Percentiles rank a stretch among this genome's conserved stretches.
Evolutionary conservation across 2,888 invertebrate genomes (phyloP).

Genomic region (Eurytoma adleriae): DNA sequence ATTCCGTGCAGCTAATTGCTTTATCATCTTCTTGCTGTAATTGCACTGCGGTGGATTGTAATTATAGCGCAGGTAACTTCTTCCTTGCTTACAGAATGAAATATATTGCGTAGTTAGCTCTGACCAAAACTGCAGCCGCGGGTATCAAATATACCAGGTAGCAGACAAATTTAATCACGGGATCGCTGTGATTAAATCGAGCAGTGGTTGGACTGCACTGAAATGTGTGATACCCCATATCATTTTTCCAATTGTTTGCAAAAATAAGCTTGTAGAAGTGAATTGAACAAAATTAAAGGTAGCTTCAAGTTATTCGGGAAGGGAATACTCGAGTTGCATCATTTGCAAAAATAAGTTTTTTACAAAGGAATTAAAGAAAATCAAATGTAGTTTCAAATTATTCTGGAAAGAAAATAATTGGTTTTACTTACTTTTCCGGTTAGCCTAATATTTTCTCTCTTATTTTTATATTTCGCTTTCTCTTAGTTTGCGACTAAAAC

Average conservation of each 20-base stretch:
- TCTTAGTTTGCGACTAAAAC: too few relatives aligned
- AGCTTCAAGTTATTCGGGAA: too few relatives aligned
- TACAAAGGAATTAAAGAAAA: too few relatives aligned
- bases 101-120: constrained; percentile 50
- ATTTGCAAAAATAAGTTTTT: too few relatives aligned
- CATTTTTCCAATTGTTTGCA: background rate
- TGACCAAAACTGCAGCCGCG: constrained; percentile 35
- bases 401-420: too few relatives aligned
- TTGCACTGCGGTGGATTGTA: constrained; percentile 43
- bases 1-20: constrained; percentile 54
- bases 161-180: constrained; percentile 42
- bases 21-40: constrained; percentile 50
- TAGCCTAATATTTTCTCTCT: too few relatives aligned
- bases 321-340: too few relatives aligned
- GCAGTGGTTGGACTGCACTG: constrained; percentile 3
- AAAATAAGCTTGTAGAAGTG: too few relatives aligned
- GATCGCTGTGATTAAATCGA: constrained; percentile 25
- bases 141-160: constrained; percentile 36
- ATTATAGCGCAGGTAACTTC: constrained; percentile 44
- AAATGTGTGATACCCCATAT: background rate
- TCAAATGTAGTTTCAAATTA: too few relatives aligned
- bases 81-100: constrained; percentile 23
- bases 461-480: too few relatives aligned
- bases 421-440: too few relatives aligned
- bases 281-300: too few relatives aligned